A percentile compares a stretch with the other conserved stretches of the same genome.
phyloP scores from a whole-genome alignment of 2,888 invertebrate species.

The Thereva nobilitata region DNA sequence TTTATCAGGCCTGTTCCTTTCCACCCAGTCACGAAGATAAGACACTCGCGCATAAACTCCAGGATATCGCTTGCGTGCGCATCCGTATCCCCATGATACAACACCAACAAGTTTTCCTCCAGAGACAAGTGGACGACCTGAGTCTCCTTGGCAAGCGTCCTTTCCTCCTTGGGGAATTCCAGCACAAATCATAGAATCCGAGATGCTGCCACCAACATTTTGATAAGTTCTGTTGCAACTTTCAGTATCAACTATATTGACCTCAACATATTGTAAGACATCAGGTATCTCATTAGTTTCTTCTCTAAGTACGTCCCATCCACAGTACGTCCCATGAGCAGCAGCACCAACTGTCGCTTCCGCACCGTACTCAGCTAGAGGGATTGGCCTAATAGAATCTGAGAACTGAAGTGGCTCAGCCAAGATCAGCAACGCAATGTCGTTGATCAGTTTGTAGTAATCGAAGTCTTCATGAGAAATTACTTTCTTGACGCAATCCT shows the following conservation, averaged over 20 bases:
- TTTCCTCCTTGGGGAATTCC: slow-evolving; percentile 62
- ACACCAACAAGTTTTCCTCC: slow-evolving; percentile 55
- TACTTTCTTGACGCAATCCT: slow-evolving; percentile 60
- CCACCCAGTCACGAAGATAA: slow-evolving; percentile 54
- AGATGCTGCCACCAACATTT: slow-evolving; percentile 56
- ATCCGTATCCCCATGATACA: slow-evolving; percentile 58
- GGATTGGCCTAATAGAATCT: no score
- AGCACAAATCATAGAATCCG: slow-evolving; percentile 66
- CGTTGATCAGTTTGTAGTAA: slow-evolving; percentile 62
- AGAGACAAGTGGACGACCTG: slow-evolving; percentile 54
- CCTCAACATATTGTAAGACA: slow-evolving; percentile 52
- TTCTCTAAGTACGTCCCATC: slow-evolving; percentile 35
- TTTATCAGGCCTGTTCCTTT: slow-evolving; percentile 44
- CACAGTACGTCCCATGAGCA: no score
- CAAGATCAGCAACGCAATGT: no score
- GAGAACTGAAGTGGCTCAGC: no score
- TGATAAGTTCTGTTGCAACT: slow-evolving; percentile 60
- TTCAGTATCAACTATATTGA: slow-evolving; percentile 59
- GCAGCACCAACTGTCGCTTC: no score
- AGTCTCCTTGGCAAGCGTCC: slow-evolving; percentile 60
- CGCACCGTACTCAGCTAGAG: no score
- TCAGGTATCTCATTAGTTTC: slow-evolving; percentile 50
- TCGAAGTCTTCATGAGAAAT: slow-evolving; percentile 62
- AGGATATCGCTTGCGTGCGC: slow-evolving; percentile 56
- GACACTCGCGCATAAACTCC: slow-evolving; percentile 60